phyloP scores from a whole-genome alignment of 2,113 vertebrate species.

The Clarias magur region DNA sequence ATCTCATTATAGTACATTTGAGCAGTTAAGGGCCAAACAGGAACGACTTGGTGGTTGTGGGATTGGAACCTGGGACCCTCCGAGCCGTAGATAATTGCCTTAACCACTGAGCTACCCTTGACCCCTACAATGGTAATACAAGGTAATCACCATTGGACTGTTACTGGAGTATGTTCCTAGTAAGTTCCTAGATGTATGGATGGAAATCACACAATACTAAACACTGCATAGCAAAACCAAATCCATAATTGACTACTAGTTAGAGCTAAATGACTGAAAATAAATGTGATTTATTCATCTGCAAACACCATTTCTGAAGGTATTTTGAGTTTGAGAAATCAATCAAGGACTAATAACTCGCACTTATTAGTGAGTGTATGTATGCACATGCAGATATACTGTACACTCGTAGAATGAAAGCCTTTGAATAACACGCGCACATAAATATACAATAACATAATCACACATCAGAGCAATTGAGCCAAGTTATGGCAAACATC shows the following conservation, averaged over 20 bases:
- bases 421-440: no score
- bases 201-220: background rate
- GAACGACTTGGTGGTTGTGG: no score
- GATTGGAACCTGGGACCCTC: no score
- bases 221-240: background rate
- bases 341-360: background rate
- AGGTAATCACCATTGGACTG: no score
- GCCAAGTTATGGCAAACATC: slow-evolving; percentile 15
- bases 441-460: background rate
- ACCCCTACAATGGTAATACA: no score
- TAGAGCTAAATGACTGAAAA: background rate
- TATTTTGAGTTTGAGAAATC: background rate
- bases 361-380: background rate
- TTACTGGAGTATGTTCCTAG: no score
- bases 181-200: no score
- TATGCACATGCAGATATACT: no score
- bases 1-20: no score
- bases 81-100: no score
- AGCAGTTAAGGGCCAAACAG: no score
- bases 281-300: background rate
- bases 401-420: background rate
- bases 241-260: background rate
- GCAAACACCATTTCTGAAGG: background rate
- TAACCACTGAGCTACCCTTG: no score
- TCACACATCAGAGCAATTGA: slow-evolving; percentile 20